Base-by-base conservation (phyloP, 2,888 invertebrate species). In the Leptinotarsa rubiginosa region DNA sequence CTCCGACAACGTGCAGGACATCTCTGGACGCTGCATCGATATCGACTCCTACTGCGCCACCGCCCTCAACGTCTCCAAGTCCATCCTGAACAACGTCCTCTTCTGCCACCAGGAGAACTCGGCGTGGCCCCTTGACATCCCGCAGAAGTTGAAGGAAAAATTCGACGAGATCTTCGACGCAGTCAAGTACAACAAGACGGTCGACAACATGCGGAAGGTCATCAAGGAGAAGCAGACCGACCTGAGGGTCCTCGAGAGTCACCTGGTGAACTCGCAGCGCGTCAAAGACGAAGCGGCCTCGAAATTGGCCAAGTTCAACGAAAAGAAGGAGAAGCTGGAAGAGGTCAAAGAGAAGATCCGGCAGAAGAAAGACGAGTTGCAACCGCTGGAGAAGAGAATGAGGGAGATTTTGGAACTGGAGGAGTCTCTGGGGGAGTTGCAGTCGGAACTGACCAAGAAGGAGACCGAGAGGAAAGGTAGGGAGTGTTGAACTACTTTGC, bases 81-180 rank as follows among this genome's bases (percentile, higher is more conserved):
- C 99, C 0, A 96, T 99, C 75, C 89, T 99, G 73, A 97, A 97
- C 85, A 95, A 97, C 86, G 99, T 99, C 0, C 94, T 99, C 81
- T 98, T 99, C 88, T 99, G 99, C 85, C 99, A 99, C 86, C 99
- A 99, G 91, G 99, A 99, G 87, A 97, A 99, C 80, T 94, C 97
- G 0, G 93, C 93, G 84, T 99, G 99, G 97, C 99, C 99, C 0
- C 89, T 99, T 71, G 96, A 97, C 85, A 97, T 98, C 87, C 95
- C 95, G 0, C 96, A 96, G 86, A 94, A 95, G 82, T 91, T 99
- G 0, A 99, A 99, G 86, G 94, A 95, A 79, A 94, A 95, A 81
- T 99, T 99, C 90, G 99, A 99, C 91, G 96, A 96, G 77, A 99
- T 99, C 81, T 99, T 99, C 89, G 97, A 98, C 83, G 95, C 97